These are phyloP conservation scores for Melanaphis sacchari DNA, from an alignment of 1,140 invertebrate genomes.

Conservation along the genomic window DNA sequence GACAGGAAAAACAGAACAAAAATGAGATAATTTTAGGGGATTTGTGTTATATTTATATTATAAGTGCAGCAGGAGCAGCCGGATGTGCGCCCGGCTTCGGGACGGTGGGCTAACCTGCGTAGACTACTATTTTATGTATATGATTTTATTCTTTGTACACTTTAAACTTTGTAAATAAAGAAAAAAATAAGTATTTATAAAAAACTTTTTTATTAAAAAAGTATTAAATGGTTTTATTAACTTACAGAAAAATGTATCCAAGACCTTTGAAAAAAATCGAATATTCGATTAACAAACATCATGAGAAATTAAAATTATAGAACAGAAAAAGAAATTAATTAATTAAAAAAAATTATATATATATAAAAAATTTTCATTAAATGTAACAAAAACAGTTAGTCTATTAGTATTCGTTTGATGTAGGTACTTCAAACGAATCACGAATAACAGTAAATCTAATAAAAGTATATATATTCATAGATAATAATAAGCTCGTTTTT, in stretches of 20 bases:
- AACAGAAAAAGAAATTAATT: neutral
- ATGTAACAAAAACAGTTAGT: too few relatives aligned
- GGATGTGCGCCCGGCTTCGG: neutral
- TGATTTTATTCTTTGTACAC: constrained; percentile 38
- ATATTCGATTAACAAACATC: neutral
- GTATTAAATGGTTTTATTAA: neutral
- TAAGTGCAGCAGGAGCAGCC: neutral
- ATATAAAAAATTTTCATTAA: too few relatives aligned
- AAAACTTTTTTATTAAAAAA: neutral
- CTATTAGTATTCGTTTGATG: neutral
- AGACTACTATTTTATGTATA: constrained; percentile 47
- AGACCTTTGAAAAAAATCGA: neutral
- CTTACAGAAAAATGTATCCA: neutral
- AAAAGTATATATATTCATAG: neutral
- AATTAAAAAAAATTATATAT: too few relatives aligned
- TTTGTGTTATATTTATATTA: neutral
- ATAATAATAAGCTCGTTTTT: neutral
- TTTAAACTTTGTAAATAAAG: constrained; percentile 46
- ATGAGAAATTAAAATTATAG: neutral
- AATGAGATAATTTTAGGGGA: constrained; percentile 9
- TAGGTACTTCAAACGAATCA: neutral
- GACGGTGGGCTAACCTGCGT: neutral
- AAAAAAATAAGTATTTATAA: neutral
- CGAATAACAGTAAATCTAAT: neutral
- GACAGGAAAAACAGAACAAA: neutral